These are phyloP conservation scores for Carapus acus DNA, from an alignment of 2,797 vertebrate genomes.

Conservation along the genomic window DNA sequence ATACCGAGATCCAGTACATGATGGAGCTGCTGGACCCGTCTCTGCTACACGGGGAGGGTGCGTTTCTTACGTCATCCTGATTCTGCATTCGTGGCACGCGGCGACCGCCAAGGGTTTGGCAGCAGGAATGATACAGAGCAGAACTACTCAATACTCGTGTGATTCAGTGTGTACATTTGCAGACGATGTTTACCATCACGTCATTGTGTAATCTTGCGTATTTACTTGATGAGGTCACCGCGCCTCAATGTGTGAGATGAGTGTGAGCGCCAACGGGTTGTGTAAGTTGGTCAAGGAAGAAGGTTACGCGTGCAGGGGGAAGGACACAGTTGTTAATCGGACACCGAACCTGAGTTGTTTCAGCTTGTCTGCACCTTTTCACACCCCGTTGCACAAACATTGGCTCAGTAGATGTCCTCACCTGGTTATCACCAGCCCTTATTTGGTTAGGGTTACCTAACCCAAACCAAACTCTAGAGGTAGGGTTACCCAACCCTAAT, in stretches of 20 bases:
- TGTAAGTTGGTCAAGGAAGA: conserved; percentile 10
- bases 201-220: conserved; percentile 7
- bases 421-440: too few species aligned
- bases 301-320: conserved; percentile 8
- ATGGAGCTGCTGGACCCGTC: conserved; percentile 95
- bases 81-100: too few species aligned
- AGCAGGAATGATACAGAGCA: too few species aligned
- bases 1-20: conserved; percentile 94
- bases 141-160: too few species aligned
- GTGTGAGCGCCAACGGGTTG: background rate
- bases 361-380: too few species aligned
- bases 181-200: background rate
- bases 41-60: conserved; percentile 94
- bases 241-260: too few species aligned
- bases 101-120: too few species aligned
- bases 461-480: too few species aligned
- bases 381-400: too few species aligned
- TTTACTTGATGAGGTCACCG: conserved; percentile 13
- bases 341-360: conserved; percentile 1
- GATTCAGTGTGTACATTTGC: background rate
- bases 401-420: too few species aligned
- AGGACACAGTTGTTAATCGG: conserved; percentile 3
- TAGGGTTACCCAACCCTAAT: too few species aligned
- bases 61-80: background rate
- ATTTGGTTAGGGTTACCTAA: too few species aligned